Evolutionary conservation across 2,113 vertebrate genomes (phyloP), one percentile per base, ranked within the genome.

Genomic region (Triplophysa tibetana): DNA sequence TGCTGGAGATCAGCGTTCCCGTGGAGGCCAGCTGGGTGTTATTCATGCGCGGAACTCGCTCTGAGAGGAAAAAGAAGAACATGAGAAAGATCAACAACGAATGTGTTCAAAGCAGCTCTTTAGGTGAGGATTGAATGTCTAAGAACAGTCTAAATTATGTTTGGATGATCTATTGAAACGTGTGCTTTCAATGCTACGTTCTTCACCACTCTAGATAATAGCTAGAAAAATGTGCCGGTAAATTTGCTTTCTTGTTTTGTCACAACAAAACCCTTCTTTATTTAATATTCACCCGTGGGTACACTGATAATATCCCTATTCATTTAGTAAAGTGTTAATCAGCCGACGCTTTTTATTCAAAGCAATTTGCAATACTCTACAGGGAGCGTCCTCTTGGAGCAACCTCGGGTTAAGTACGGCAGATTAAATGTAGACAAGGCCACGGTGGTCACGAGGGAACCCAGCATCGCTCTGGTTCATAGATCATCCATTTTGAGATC

Each of bases 1-100:
- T 93, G 88, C 91, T 84, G 72, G 91, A 90, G 0, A 91, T 82
- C 56, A 94, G 85, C 0, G 75, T 70, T 65, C 89, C 89, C 1
- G 92, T 91, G 1, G 93, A 89, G 82, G 92, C 89, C 78, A 93
- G 86, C 87, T 94, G 92, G 61, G 87, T 81, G 14, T 95, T 95
- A 75, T 92, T 91, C 82, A 94, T 91, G 23, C 94, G 89, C 80
- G 90, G 77, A 1, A 89, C 88, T 1, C 91, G 90, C 85, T 93
- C 92, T 93, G 80, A 29, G 63, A 83, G 67, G 38, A 72, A 69
- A 12, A 78, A 21, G 21, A 16, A 17, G 29, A 43, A 63, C 54
- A 21, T 61, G 58, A 33, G 58, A 65, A 61, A 76, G 0, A 58
- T 0, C 58, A 12, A 24, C n/a, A 63, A 70, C 5, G 17, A 6